A percentile compares a stretch with the other conserved stretches of the same genome.
These are phyloP conservation scores for Heteromormyrus szaboi DNA, from an alignment of 2,797 vertebrate genomes.

Conservation along the genomic window DNA sequence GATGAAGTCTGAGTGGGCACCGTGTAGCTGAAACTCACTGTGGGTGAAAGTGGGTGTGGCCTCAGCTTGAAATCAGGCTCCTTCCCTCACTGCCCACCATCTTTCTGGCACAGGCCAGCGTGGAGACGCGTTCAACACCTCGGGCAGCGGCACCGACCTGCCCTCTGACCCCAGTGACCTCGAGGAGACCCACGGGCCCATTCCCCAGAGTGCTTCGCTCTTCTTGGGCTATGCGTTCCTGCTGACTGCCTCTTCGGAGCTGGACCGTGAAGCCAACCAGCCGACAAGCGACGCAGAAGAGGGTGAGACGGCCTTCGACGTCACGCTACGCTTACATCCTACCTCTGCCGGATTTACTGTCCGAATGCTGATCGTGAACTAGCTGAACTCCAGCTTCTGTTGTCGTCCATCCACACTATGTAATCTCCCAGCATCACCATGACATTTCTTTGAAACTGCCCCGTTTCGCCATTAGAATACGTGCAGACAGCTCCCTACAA, in stretches of 20 bases:
- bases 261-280: conserved; percentile 67
- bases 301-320: conserved; percentile 53
- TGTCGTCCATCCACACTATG: neutral
- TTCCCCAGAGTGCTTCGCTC: conserved; percentile 79
- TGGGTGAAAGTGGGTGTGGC: neutral
- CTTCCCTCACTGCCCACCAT: neutral
- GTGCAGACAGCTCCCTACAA: conserved; percentile 79
- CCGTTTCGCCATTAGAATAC: conserved; percentile 59
- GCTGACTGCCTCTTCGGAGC: conserved; percentile 80
- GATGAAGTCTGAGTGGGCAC: neutral
- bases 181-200: conserved; percentile 70
- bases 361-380: neutral
- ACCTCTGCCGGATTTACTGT: neutral
- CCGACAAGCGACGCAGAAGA: conserved; percentile 72
- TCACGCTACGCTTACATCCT: neutral
- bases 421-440: neutral
- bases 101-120: conserved; percentile 44
- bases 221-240: conserved; percentile 95
- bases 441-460: neutral
- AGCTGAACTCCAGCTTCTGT: neutral
- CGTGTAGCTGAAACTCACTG: neutral
- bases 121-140: conserved; percentile 60
- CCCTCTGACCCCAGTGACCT: conserved; percentile 48
- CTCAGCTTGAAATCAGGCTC: neutral
- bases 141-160: conserved; percentile 65